Evolutionary conservation across 2,797 vertebrate genomes (phyloP).

Genomic region (Myotis findleyi): DNA sequence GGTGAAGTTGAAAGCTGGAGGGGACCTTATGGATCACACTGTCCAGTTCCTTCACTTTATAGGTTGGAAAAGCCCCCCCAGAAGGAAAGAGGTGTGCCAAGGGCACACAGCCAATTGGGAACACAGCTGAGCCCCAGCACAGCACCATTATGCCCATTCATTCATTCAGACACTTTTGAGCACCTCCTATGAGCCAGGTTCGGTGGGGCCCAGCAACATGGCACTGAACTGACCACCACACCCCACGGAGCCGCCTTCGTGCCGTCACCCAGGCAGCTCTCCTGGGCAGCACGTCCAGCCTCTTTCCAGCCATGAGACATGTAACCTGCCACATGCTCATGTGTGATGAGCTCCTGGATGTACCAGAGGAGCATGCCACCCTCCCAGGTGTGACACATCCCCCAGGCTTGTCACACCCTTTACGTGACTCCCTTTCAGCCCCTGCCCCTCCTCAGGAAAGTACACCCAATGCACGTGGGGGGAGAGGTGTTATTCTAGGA

Average conservation of each 20-base stretch:
- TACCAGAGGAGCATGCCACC: background rate
- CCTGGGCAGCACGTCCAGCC: background rate
- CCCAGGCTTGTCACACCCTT: background rate
- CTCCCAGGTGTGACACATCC: accelerated
- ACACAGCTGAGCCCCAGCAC: background rate
- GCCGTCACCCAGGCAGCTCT: too few species aligned
- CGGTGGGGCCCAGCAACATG: accelerated
- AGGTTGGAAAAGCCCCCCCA: background rate
- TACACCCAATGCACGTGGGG: accelerated
- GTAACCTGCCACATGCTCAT: accelerated
- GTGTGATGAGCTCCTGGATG: background rate
- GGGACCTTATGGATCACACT: background rate
- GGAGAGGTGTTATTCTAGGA: background rate
- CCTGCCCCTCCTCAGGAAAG: background rate
- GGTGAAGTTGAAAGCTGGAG: background rate
- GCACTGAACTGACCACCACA: background rate
- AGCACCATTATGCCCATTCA: too few species aligned
- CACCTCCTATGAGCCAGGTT: background rate
- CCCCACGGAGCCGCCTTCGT: background rate
- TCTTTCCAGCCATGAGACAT: background rate
- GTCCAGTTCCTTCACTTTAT: background rate
- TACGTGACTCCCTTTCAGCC: background rate
- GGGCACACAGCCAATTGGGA: background rate
- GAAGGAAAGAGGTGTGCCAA: background rate
- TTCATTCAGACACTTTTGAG: background rate